Percentiles rank a stretch among this genome's conserved stretches.
Conservation (phyloP, 1,140 invertebrate genomes). For the Saccostrea cuccullata region DNA sequence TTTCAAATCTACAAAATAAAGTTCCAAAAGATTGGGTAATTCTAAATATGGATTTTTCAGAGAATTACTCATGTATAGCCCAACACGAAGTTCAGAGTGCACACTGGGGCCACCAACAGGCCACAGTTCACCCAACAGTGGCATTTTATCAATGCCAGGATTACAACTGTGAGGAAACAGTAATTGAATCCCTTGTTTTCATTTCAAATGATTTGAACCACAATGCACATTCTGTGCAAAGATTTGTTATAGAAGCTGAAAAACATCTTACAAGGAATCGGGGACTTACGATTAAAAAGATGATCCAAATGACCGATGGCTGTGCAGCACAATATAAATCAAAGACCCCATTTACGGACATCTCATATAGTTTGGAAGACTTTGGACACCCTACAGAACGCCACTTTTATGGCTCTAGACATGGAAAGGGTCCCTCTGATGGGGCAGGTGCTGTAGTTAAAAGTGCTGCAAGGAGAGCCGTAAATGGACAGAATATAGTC, state of each 20-base stretch:
- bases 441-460: constrained; percentile 36
- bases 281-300: constrained; percentile 32
- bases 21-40: constrained; percentile 10
- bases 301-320: constrained; percentile 38
- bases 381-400: constrained; percentile 14
- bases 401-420: constrained; percentile 46
- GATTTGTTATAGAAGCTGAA: neutral
- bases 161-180: neutral
- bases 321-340: constrained; percentile 48
- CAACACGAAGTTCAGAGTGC: constrained; percentile 52
- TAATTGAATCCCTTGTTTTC: constrained; percentile 32
- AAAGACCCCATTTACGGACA: constrained; percentile 32
- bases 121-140: constrained; percentile 48
- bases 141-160: constrained; percentile 37
- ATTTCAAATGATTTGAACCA: constrained; percentile 35
- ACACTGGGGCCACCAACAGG: constrained; percentile 43
- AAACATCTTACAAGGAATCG: constrained; percentile 20
- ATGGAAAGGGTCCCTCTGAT: constrained; percentile 50
- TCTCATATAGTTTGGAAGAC: constrained; percentile 6
- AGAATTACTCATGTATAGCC: constrained; percentile 46
- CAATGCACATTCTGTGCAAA: constrained; percentile 43
- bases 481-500: neutral
- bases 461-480: constrained; percentile 30
- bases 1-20: neutral
- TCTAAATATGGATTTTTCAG: constrained; percentile 45